phyloP scores from a whole-genome alignment of 2,888 invertebrate genomes.

The Arrhopalites spinosus region DNA sequence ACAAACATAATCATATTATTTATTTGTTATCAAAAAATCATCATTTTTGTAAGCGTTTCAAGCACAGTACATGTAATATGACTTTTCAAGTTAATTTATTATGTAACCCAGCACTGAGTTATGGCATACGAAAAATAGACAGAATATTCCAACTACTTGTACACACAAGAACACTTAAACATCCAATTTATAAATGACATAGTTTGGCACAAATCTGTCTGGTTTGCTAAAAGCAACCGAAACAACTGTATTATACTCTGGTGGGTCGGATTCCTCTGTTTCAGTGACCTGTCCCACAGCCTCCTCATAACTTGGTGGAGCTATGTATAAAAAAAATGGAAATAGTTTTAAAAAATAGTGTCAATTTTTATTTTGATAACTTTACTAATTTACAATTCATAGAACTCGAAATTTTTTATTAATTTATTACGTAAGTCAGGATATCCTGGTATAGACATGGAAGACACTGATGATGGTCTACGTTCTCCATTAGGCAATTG shows the following conservation, averaged over 20 bases:
- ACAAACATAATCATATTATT: too few relatives aligned
- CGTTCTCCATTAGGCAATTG: neutral
- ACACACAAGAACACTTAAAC: too few relatives aligned
- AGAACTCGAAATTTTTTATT: too few relatives aligned
- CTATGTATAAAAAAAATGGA: neutral
- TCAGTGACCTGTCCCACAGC: neutral
- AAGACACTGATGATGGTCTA: slow-evolving; percentile 4
- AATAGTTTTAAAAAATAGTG: slow-evolving; percentile 2
- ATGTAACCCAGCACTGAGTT: too few relatives aligned
- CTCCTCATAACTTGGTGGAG: slow-evolving; percentile 31
- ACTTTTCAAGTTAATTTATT: too few relatives aligned
- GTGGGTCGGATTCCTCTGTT: slow-evolving; percentile 10
- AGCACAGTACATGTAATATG: too few relatives aligned
- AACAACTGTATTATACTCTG: slow-evolving; percentile 20
- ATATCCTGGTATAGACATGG: slow-evolving; percentile 25
- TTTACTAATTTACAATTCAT: too few relatives aligned
- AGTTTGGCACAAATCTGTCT: slow-evolving; percentile 27
- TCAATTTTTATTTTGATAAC: neutral
- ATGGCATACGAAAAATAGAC: too few relatives aligned
- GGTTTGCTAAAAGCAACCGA: neutral
- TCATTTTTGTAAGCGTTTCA: too few relatives aligned
- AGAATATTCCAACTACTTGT: too few relatives aligned
- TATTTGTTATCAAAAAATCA: too few relatives aligned
- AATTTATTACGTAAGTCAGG: slow-evolving; percentile 29
- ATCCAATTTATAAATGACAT: slow-evolving; percentile 23